A percentile compares a stretch with the other conserved stretches of the same genome.
phyloP scores from a whole-genome alignment of 1,140 invertebrate species.

The Solenopsis fugax region DNA sequence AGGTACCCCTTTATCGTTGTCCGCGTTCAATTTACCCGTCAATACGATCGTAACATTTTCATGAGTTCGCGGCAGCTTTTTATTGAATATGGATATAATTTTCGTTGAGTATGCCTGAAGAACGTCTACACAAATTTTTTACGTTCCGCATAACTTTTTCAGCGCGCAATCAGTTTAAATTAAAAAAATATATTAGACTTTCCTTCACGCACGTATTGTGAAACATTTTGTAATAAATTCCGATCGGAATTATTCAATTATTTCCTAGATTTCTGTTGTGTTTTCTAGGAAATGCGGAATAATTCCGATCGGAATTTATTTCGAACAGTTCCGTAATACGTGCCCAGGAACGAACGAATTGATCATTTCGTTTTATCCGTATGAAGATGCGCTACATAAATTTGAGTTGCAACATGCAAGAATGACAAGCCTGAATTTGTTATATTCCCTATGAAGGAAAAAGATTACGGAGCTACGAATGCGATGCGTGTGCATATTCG shows the following conservation, averaged over 20 bases:
- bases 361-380: conserved; percentile 22
- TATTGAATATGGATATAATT: neutral
- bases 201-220: no score
- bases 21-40: neutral
- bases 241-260: no score
- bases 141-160: neutral
- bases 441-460: neutral
- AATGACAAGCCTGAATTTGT: conserved; percentile 7
- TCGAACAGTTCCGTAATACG: no score
- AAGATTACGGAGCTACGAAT: conserved; percentile 5
- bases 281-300: no score
- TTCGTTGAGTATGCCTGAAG: neutral
- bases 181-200: neutral
- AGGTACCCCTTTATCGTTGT: neutral
- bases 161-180: neutral
- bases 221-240: no score
- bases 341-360: neutral
- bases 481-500: neutral
- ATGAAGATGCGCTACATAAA: neutral
- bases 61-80: neutral
- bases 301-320: no score
- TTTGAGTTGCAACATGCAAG: neutral
- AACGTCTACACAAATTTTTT: neutral
- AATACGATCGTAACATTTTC: neutral
- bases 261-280: no score